Conservation (phyloP, 2,797 vertebrate genomes). For the Prunella strophiata region DNA sequence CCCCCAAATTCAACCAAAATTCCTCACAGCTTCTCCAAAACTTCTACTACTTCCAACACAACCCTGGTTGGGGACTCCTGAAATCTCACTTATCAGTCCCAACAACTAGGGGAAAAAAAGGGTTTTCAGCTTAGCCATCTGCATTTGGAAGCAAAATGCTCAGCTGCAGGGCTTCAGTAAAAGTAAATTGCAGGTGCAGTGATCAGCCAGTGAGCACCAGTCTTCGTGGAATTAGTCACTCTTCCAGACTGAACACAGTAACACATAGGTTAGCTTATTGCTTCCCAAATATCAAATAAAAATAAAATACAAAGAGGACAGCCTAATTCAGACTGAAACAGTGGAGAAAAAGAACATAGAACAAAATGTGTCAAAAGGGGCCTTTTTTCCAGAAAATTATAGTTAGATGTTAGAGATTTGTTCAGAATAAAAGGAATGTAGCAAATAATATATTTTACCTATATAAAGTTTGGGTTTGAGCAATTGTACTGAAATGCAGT, state of each 20-base stretch:
- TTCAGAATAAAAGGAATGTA: background rate
- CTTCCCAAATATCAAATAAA: background rate
- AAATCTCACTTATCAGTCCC: background rate
- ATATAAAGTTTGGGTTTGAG: background rate
- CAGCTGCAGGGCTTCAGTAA: background rate
- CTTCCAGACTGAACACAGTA: background rate
- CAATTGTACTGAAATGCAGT: background rate
- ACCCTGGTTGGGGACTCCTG: background rate
- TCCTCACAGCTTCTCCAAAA: background rate
- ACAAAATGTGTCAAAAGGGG: background rate
- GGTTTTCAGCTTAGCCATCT: background rate
- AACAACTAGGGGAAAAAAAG: background rate
- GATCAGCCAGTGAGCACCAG: background rate
- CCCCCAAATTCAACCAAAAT: background rate
- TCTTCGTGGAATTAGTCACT: background rate
- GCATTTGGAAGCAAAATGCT: background rate
- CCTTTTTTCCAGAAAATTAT: background rate
- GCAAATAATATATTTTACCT: background rate
- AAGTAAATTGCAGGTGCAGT: background rate
- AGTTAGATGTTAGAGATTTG: background rate
- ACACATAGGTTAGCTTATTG: background rate
- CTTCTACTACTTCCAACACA: background rate
- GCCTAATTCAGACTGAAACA: background rate
- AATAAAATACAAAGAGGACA: background rate
- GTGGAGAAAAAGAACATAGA: background rate